These are phyloP conservation scores for Deroplatys truncata DNA, from an alignment of 2,888 invertebrate species.

Conservation along the genomic window DNA sequence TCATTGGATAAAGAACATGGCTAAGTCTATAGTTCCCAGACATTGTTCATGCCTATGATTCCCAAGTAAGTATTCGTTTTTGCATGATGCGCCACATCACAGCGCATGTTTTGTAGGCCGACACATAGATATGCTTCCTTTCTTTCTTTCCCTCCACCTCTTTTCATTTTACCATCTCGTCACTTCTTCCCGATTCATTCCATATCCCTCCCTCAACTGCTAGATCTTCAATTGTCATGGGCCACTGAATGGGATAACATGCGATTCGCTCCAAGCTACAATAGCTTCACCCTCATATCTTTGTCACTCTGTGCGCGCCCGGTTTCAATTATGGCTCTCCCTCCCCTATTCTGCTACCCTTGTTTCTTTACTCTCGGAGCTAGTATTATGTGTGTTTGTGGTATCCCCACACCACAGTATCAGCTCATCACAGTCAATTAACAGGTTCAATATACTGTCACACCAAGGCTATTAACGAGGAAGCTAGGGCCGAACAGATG, in stretches of 20 bases:
- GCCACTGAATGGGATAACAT: slow-evolving; percentile 19
- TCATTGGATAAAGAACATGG: neutral
- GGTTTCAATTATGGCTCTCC: neutral
- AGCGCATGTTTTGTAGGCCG: neutral
- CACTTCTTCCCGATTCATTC: neutral
- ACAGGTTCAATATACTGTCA: neutral
- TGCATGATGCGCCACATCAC: neutral
- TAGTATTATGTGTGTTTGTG: slow-evolving; percentile 7
- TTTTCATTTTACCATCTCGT: neutral
- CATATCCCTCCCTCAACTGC: neutral
- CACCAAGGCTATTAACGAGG: neutral
- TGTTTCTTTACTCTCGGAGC: neutral
- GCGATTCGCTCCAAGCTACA: neutral
- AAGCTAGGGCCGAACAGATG: neutral
- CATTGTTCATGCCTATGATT: no score
- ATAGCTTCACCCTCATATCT: neutral
- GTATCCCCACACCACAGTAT: neutral
- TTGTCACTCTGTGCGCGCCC: neutral
- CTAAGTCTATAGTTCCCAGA: neutral
- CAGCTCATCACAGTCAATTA: neutral
- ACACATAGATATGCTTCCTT: neutral
- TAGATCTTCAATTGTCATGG: slow-evolving; percentile 11
- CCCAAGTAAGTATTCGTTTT: no score
- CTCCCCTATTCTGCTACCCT: neutral
- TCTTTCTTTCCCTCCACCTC: neutral